phyloP scores from a whole-genome alignment of 2,113 vertebrate species.

The Macrotus californicus region DNA sequence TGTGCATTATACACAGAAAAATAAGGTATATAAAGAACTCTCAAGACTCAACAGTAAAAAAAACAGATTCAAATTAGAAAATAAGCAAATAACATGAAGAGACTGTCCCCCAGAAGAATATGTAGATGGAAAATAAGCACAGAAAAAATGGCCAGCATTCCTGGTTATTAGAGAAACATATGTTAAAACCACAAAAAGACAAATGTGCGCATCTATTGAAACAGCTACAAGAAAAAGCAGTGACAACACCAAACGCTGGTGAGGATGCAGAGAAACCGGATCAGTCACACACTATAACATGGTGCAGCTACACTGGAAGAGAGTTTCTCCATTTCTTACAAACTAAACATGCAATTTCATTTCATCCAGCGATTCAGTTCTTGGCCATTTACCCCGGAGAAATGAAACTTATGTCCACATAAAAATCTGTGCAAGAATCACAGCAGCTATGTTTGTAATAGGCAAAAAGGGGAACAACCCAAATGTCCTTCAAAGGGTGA shows the following conservation, averaged over 20 bases:
- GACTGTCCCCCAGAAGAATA: background rate
- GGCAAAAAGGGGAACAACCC: background rate
- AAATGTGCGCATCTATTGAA: background rate
- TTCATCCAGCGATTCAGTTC: background rate
- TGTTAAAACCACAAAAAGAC: background rate
- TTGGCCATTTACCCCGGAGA: background rate
- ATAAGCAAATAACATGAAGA: background rate
- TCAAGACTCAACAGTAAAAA: background rate
- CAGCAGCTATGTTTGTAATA: background rate
- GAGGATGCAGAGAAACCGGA: background rate
- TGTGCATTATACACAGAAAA: too few relatives aligned
- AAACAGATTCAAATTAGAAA: background rate
- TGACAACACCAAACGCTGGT: background rate
- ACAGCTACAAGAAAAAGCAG: background rate
- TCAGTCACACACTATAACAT: background rate
- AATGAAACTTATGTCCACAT: background rate
- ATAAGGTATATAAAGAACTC: background rate
- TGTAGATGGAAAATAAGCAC: background rate
- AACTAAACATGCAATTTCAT: background rate
- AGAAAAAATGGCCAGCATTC: background rate
- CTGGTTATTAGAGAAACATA: background rate
- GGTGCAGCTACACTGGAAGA: background rate
- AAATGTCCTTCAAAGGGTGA: background rate
- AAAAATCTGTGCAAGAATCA: background rate
- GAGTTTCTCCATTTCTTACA: background rate